A percentile compares a stretch with the other conserved stretches of the same genome.
Conservation (phyloP, 30 jellyfish, hydroid and myxozoan genomes). For the Phacellophora camtschatica region DNA sequence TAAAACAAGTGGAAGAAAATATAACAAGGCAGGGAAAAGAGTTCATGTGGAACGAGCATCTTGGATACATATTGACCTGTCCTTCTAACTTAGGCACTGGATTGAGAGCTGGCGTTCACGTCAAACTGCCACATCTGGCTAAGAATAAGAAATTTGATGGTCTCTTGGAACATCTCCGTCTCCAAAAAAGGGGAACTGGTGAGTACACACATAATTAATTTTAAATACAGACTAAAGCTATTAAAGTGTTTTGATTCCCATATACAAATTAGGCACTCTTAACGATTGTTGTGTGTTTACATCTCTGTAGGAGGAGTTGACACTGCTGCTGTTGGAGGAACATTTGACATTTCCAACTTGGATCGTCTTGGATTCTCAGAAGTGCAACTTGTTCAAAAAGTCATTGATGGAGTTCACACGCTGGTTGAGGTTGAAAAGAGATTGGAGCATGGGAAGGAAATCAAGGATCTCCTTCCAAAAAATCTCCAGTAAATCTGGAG, state of each 20-base stretch:
- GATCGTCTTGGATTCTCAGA: conserved; percentile 91
- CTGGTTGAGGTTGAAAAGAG: conserved; percentile 56
- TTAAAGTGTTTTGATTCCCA: no score
- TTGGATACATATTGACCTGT: conserved; percentile 81
- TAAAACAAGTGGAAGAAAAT: conserved; percentile 49
- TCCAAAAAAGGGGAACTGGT: conserved; percentile 92
- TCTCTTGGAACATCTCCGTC: conserved; percentile 56
- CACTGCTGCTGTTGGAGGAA: conserved; percentile 79
- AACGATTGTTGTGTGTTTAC: no score
- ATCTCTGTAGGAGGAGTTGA: no score
- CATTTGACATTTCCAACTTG: conserved; percentile 76
- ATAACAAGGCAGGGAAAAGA: conserved; percentile 55
- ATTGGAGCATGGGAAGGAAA: conserved; percentile 54
- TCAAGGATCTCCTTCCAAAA: conserved; percentile 50
- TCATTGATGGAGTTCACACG: conserved; percentile 64
- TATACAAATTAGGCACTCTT: no score
- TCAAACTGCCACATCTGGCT: conserved; percentile 71
- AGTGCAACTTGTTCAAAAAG: conserved; percentile 75
- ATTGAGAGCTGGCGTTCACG: conserved; percentile 89
- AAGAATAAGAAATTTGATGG: conserved; percentile 53
- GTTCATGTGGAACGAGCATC: conserved; percentile 87
- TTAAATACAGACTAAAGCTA: no score
- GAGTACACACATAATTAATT: no score
- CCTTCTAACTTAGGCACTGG: conserved; percentile 95
- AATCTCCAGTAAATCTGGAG: conserved; percentile 8